Conservation (phyloP, 92 coral and sea anemone genomes). For the Actinernus sp. region DNA sequence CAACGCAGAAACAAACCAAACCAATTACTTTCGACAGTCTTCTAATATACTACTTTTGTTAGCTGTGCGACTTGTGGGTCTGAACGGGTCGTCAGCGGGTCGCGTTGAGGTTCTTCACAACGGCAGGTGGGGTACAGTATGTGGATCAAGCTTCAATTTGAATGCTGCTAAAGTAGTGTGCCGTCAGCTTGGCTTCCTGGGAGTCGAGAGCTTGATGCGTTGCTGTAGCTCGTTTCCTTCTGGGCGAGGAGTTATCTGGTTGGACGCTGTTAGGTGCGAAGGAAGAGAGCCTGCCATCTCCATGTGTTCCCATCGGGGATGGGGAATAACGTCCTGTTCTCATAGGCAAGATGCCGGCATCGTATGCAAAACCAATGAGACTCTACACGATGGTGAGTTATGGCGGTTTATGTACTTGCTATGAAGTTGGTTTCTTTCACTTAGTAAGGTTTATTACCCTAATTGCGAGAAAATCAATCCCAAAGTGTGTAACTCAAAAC, state of each 20-base stretch:
- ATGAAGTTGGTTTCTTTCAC: too few species aligned
- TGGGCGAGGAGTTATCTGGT: conserved; percentile 47
- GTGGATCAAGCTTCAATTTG: conserved; percentile 21
- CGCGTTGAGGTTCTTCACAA: conserved; percentile 55
- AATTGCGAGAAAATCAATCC: too few species aligned
- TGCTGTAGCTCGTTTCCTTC: conserved; percentile 45
- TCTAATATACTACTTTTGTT: too few species aligned
- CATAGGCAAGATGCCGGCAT: conserved; percentile 39
- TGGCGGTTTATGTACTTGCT: too few species aligned
- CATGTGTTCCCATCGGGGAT: conserved; percentile 61
- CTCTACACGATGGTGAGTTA: conserved; percentile 18
- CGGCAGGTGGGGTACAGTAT: conserved; percentile 68
- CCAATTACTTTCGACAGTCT: too few species aligned
- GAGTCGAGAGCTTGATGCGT: conserved; percentile 26
- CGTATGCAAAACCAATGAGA: conserved; percentile 29
- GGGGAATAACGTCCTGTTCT: conserved; percentile 49
- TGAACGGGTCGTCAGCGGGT: conserved; percentile 29
- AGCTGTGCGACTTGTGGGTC: conserved; percentile 26
- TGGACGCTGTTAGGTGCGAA: conserved; percentile 35
- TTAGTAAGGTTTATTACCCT: too few species aligned
- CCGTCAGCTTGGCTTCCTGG: conserved; percentile 32
- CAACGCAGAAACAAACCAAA: too few species aligned
- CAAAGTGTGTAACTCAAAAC: too few species aligned
- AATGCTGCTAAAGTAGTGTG: conserved; percentile 52
- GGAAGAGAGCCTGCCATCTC: conserved; percentile 48